phyloP scores from a whole-genome alignment of 2,888 invertebrate genomes.

The Graphium colonna region DNA sequence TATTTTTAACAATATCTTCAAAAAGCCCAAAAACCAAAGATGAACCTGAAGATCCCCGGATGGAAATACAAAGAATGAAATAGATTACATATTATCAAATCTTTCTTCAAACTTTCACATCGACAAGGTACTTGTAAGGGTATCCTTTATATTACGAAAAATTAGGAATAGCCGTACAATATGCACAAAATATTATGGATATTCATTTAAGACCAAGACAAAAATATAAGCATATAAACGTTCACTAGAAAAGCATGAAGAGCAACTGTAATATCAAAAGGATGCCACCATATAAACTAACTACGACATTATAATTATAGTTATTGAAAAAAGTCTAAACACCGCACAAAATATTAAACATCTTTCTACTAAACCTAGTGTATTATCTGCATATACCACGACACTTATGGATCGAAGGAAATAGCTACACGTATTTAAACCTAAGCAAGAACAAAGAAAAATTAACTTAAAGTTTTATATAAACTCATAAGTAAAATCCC shows the following conservation, averaged over 20 bases:
- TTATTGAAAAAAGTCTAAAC: no score
- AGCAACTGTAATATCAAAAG: no score
- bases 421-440: background rate
- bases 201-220: background rate
- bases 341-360: no score
- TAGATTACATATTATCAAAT: constrained; percentile 11
- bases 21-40: constrained; percentile 2
- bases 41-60: constrained; percentile 9
- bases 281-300: no score
- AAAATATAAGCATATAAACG: background rate
- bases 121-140: constrained; percentile 18
- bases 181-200: background rate
- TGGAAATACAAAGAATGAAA: constrained; percentile 9
- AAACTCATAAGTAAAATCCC: background rate
- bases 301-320: no score
- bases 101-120: constrained; percentile 17
- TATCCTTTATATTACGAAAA: constrained; percentile 15
- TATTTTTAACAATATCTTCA: constrained; percentile 13
- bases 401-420: background rate
- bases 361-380: no score
- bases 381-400: background rate
- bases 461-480: background rate
- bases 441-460: no score
- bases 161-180: constrained; percentile 13
- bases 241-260: background rate